phyloP scores from a whole-genome alignment of 2,113 vertebrate species.

The Prinia subflava region DNA sequence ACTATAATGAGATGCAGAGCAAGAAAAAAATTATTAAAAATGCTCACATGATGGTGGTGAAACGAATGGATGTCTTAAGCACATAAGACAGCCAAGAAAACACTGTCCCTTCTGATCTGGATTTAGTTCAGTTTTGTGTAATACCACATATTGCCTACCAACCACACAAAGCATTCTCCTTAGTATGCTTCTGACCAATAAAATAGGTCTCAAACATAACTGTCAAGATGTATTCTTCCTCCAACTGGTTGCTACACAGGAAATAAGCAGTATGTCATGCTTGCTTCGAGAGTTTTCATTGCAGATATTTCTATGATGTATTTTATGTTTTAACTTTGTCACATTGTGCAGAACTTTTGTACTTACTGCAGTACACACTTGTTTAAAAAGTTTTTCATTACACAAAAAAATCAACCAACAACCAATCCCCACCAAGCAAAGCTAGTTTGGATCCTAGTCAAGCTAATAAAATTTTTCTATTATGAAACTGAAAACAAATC shows the following conservation, averaged over 20 bases:
- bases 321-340: neutral
- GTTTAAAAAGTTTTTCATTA: neutral
- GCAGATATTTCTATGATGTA: neutral
- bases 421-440: neutral
- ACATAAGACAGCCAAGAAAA: neutral
- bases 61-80: neutral
- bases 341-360: neutral
- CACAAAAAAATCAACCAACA: neutral
- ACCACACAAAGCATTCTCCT: neutral
- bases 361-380: neutral
- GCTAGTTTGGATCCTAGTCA: neutral
- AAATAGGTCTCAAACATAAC: neutral
- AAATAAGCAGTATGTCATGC: neutral
- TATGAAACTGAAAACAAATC: neutral
- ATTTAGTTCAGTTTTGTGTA: neutral
- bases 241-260: neutral
- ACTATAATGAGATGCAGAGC: neutral
- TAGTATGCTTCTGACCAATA: neutral
- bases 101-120: neutral
- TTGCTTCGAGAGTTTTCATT: neutral
- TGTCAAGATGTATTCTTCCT: neutral
- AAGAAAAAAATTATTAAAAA: neutral
- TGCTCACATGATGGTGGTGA: neutral
- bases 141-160: neutral
- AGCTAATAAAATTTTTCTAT: neutral